These are phyloP conservation scores for Fragum whitleyi DNA, from an alignment of 2,888 invertebrate species.

Conservation along the genomic window DNA sequence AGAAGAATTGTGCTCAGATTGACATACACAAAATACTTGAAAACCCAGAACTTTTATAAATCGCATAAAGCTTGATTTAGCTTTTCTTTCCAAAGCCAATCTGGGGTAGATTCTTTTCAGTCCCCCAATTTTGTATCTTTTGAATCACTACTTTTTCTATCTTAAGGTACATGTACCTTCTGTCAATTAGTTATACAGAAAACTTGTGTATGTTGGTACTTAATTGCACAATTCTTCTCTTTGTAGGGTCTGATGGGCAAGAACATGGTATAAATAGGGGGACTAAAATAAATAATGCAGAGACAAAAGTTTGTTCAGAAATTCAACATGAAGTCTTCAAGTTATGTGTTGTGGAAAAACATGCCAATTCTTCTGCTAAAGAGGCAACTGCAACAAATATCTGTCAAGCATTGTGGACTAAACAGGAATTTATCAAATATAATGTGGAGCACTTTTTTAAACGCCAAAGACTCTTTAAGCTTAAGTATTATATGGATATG, in stretches of 20 bases:
- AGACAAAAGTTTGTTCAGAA: background rate
- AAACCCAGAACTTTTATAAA: conserved; percentile 12
- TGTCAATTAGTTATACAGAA: background rate
- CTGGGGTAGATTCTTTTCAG: conserved; percentile 11
- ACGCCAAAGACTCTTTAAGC: background rate
- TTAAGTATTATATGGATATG: conserved; percentile 2
- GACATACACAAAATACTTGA: conserved; percentile 47
- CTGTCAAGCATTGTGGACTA: background rate
- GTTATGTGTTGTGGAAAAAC: too few species aligned
- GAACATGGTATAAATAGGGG: background rate
- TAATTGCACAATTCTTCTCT: conserved; percentile 65
- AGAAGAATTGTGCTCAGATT: conserved; percentile 58
- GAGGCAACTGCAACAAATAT: background rate
- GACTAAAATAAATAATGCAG: background rate
- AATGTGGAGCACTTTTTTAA: conserved; percentile 4
- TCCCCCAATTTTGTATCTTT: conserved; percentile 1
- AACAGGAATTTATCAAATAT: background rate
- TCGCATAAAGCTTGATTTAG: background rate
- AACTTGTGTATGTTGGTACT: conserved; percentile 52
- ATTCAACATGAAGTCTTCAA: background rate
- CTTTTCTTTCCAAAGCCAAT: background rate
- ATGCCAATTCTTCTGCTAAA: too few species aligned
- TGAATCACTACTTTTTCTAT: background rate
- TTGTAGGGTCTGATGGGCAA: conserved; percentile 52
- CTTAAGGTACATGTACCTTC: background rate